Percentiles rank a stretch among this genome's conserved stretches.
Evolutionary conservation across 2,888 invertebrate genomes (phyloP).

Genomic region (Thyatira batis): DNA sequence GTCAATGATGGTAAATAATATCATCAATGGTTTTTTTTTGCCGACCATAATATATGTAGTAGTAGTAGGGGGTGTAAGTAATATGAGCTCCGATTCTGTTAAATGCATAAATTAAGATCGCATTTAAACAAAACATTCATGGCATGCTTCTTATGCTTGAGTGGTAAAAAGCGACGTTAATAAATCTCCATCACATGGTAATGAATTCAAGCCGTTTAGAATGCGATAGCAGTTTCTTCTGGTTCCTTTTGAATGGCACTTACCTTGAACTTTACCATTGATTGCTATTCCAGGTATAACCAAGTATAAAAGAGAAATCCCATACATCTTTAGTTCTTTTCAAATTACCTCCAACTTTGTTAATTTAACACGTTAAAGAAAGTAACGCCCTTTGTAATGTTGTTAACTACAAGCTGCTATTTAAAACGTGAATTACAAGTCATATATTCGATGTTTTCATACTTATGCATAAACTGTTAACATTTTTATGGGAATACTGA

Average conservation of each 20-base stretch:
- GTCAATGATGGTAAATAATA: no score
- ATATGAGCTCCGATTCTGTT: no score
- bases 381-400: no score
- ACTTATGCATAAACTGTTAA: no score
- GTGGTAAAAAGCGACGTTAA: not conserved
- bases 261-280: slow-evolving; percentile 43
- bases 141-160: not conserved
- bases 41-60: no score
- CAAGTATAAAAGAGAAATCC: slow-evolving; percentile 13
- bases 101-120: not conserved
- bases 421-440: no score
- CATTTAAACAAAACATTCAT: not conserved
- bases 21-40: no score
- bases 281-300: slow-evolving; percentile 35
- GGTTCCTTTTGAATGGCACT: slow-evolving; percentile 25
- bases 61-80: no score
- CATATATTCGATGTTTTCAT: no score
- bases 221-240: slow-evolving; percentile 14
- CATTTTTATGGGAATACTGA: no score
- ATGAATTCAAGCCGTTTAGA: slow-evolving; percentile 23
- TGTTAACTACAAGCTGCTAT: no score
- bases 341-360: slow-evolving; percentile 8
- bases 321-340: slow-evolving; percentile 25
- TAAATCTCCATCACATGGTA: slow-evolving; percentile 10
- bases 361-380: no score